Evolutionary conservation across 2,113 vertebrate species (phyloP).

Genomic region (Albula glossodonta): DNA sequence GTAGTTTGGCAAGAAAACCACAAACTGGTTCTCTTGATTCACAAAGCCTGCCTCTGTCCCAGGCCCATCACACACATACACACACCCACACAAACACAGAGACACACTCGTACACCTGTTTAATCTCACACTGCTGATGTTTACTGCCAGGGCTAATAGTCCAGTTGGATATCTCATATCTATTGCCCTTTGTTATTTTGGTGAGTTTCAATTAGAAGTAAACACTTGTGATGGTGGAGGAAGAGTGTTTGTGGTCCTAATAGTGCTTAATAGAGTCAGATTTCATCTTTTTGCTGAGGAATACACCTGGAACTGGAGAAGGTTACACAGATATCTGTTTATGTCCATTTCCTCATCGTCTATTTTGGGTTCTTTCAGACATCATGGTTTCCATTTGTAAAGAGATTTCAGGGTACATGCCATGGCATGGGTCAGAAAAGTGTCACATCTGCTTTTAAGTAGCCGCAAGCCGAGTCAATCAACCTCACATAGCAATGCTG

Average conservation of each 20-base stretch:
- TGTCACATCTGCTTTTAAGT: background rate
- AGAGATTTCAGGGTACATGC: background rate
- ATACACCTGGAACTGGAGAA: background rate
- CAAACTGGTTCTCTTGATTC: background rate
- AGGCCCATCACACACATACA: background rate
- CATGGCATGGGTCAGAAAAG: background rate
- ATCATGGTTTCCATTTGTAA: background rate
- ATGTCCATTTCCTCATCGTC: background rate
- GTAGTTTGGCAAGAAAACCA: background rate
- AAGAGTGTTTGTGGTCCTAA: background rate
- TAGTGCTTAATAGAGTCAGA: background rate
- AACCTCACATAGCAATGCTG: too few species aligned
- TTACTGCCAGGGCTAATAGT: background rate
- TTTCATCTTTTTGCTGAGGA: conserved; percentile 15
- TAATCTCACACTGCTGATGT: background rate
- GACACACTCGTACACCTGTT: background rate
- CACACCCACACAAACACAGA: background rate
- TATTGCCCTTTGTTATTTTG: conserved; percentile 12
- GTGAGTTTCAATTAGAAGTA: background rate
- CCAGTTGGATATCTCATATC: conserved; percentile 4
- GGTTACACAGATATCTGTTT: background rate
- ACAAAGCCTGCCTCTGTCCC: background rate
- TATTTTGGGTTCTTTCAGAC: background rate
- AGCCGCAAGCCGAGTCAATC: too few species aligned
- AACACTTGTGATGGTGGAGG: conserved; percentile 4